These are phyloP conservation scores for Hydropotes inermis DNA, from an alignment of 2,113 vertebrate species.

Conservation along the genomic window DNA sequence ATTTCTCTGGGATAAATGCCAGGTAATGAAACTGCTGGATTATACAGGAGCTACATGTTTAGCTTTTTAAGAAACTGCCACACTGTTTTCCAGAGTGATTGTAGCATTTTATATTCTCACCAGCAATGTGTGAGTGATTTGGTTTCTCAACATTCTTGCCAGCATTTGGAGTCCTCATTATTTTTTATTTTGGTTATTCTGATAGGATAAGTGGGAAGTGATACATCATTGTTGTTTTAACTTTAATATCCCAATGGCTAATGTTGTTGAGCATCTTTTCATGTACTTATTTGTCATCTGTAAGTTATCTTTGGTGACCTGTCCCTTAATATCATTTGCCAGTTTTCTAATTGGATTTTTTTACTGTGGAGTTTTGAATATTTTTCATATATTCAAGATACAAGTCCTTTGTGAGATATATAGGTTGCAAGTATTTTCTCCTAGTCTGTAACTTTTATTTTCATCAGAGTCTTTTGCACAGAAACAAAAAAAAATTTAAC, in stretches of 20 bases:
- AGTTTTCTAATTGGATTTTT: conserved; percentile 14
- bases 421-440: conserved; percentile 11
- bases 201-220: neutral
- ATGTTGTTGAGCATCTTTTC: neutral
- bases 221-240: neutral
- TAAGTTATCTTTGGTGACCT: neutral
- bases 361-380: neutral
- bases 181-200: neutral
- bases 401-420: neutral
- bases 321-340: neutral
- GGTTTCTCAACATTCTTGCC: neutral
- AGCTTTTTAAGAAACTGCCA: conserved; percentile 15
- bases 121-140: neutral
- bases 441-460: neutral
- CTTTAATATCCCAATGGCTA: neutral
- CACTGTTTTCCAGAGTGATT: neutral
- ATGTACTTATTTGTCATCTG: neutral
- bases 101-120: neutral
- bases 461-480: neutral
- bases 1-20: neutral
- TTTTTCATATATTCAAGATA: conserved; percentile 14
- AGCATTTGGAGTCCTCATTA: neutral
- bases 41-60: neutral
- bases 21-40: neutral
- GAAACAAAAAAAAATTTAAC: neutral